Evolutionary conservation across 1,140 invertebrate species (phyloP).

Genomic region (Macrosteles quadrilineatus): DNA sequence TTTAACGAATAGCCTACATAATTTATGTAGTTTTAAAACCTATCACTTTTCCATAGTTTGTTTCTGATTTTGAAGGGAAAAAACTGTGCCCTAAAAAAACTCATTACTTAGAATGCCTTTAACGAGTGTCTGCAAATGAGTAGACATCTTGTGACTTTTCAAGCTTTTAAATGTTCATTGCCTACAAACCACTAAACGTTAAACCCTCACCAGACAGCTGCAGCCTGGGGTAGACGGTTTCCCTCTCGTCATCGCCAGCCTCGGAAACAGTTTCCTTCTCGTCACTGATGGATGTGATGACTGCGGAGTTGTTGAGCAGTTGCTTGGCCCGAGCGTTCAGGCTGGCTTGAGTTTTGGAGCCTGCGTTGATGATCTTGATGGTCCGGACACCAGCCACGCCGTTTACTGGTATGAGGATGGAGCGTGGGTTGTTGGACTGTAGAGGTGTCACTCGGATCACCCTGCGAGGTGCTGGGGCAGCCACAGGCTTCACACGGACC

Average conservation of each 20-base stretch:
- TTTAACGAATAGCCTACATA: too few species aligned
- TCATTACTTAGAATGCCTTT: too few species aligned
- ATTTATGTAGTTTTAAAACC: too few species aligned
- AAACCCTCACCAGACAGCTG: conserved; percentile 39
- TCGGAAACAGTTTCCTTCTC: conserved; percentile 36
- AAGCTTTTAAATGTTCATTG: too few species aligned
- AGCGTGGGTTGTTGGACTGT: conserved; percentile 56
- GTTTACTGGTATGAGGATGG: conserved; percentile 64
- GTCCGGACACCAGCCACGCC: conserved; percentile 57
- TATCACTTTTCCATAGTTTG: too few species aligned
- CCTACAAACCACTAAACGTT: too few species aligned
- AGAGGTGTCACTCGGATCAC: conserved; percentile 39
- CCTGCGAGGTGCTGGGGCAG: conserved; percentile 25
- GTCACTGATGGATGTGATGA: conserved; percentile 37
- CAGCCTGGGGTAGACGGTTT: conserved; percentile 40
- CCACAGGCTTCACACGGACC: conserved; percentile 33
- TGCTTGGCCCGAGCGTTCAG: conserved; percentile 33
- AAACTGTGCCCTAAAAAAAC: too few species aligned
- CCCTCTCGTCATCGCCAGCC: conserved; percentile 36
- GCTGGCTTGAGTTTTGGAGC: conserved; percentile 52
- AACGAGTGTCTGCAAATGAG: too few species aligned
- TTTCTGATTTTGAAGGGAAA: too few species aligned
- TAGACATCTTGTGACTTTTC: too few species aligned
- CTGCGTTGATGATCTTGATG: conserved; percentile 70
- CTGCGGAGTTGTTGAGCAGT: conserved; percentile 33